phyloP scores from a whole-genome alignment of 2,888 invertebrate genomes.

The Rambutsinella grinnellia region DNA sequence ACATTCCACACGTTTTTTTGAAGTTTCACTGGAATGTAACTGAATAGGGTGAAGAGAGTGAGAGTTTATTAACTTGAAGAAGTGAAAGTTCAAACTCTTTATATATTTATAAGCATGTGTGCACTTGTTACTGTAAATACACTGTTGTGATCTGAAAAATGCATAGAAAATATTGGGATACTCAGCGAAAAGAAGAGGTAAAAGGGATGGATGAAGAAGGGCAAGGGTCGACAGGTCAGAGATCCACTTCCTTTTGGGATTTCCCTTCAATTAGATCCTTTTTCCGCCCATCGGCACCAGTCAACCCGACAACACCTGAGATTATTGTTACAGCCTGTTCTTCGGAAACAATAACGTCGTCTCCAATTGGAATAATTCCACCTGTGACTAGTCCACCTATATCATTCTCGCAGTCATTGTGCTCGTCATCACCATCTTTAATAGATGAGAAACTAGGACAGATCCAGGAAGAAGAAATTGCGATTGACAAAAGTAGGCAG shows the following conservation, averaged over 20 bases:
- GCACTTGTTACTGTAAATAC: not conserved
- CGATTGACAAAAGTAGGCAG: not conserved
- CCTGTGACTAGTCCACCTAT: not conserved
- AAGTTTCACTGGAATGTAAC: not conserved
- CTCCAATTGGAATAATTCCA: not conserved
- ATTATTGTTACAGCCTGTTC: constrained; percentile 45
- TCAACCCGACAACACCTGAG: constrained; percentile 34
- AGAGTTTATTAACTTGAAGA: too few species aligned
- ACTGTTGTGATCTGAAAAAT: not conserved
- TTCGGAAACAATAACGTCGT: constrained; percentile 30
- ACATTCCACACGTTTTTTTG: not conserved
- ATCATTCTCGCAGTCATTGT: not conserved
- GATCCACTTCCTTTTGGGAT: constrained; percentile 28
- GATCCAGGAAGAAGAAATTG: not conserved
- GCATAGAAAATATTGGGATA: not conserved
- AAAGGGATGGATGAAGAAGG: constrained; percentile 45
- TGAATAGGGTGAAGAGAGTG: not conserved
- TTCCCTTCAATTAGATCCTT: constrained; percentile 29
- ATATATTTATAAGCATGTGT: too few species aligned
- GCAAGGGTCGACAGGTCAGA: constrained; percentile 1
- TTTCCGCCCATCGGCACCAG: constrained; percentile 24
- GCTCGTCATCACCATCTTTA: not conserved
- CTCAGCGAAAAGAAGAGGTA: not conserved
- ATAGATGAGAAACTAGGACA: not conserved
- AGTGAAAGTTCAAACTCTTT: too few species aligned